These are phyloP conservation scores for Maconellicoccus hirsutus DNA, from an alignment of 1,140 invertebrate species.

Conservation along the genomic window DNA sequence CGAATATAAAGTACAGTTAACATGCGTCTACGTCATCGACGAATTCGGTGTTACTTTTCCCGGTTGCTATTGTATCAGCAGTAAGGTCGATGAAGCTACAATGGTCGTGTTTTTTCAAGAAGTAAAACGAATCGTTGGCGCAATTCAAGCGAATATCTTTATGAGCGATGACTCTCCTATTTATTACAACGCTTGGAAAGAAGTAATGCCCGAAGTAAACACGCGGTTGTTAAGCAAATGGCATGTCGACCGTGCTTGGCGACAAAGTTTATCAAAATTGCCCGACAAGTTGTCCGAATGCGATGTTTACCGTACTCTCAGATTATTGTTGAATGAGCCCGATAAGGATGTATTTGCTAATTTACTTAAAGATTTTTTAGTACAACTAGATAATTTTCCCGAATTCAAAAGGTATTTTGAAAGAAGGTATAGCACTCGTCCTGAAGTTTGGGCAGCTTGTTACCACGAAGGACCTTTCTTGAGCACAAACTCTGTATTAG, in stretches of 20 bases:
- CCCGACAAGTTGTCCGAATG: not conserved
- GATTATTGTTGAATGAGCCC: not conserved
- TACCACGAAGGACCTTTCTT: slow-evolving; percentile 14
- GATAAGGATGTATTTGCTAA: not conserved
- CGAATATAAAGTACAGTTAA: slow-evolving; percentile 5
- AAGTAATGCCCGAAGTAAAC: not conserved
- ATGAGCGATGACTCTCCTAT: slow-evolving; percentile 4
- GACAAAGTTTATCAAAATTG: not conserved
- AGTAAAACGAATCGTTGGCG: slow-evolving; percentile 7
- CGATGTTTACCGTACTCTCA: not conserved
- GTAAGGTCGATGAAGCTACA: not conserved
- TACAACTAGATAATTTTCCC: not conserved
- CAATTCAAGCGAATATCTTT: not conserved
- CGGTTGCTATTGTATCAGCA: slow-evolving; percentile 2
- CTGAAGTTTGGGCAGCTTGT: slow-evolving; percentile 24
- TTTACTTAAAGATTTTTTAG: not conserved
- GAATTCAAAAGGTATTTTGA: slow-evolving; percentile 19
- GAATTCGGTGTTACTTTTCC: slow-evolving; percentile 12
- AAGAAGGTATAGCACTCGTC: not conserved
- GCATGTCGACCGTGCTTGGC: slow-evolving; percentile 14
- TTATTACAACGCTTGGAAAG: slow-evolving; percentile 1
- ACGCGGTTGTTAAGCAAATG: not conserved
- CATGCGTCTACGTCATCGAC: not conserved
- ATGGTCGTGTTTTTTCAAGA: slow-evolving; percentile 8
- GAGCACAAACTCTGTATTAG: slow-evolving; percentile 22